phyloP scores from a whole-genome alignment of 2,113 vertebrate species.

The Oryzias javanicus region DNA sequence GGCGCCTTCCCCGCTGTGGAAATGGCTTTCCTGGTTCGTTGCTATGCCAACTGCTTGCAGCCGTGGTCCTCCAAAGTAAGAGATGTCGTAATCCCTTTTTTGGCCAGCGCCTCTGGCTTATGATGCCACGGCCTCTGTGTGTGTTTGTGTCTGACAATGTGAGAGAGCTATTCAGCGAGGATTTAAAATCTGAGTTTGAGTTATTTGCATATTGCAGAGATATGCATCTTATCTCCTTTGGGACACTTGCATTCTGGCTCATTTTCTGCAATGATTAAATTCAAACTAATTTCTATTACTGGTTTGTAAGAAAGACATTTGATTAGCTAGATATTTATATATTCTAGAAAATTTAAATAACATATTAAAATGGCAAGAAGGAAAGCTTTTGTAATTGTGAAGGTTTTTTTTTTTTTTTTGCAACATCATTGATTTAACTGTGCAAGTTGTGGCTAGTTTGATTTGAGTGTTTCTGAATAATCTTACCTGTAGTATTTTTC shows the following conservation, averaged over 20 bases:
- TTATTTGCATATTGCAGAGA: constrained; percentile 27
- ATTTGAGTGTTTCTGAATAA: constrained; percentile 7
- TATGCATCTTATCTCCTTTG: constrained; percentile 25
- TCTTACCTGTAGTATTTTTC: too few species aligned
- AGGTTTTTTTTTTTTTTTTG: too few species aligned
- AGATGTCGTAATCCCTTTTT: constrained; percentile 72
- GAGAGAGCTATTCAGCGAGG: constrained; percentile 18
- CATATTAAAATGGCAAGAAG: background rate
- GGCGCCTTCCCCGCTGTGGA: constrained; percentile 72
- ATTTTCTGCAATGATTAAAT: constrained; percentile 6
- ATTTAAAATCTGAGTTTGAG: constrained; percentile 14
- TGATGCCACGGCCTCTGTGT: constrained; percentile 31
- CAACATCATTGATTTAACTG: too few species aligned
- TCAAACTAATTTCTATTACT: constrained; percentile 1
- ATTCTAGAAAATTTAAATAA: background rate
- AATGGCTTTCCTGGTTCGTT: constrained; percentile 99
- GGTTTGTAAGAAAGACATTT: too few species aligned
- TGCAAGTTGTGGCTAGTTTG: too few species aligned
- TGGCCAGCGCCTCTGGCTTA: constrained; percentile 48
- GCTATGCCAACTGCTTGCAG: constrained; percentile 99
- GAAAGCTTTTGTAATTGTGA: too few species aligned
- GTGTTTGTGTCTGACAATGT: constrained; percentile 18
- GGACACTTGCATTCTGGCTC: constrained; percentile 18
- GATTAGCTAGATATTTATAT: background rate
- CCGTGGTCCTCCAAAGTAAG: constrained; percentile 99